These are phyloP conservation scores for Laupala kohalensis DNA, from an alignment of 1,140 invertebrate genomes.

Conservation along the genomic window DNA sequence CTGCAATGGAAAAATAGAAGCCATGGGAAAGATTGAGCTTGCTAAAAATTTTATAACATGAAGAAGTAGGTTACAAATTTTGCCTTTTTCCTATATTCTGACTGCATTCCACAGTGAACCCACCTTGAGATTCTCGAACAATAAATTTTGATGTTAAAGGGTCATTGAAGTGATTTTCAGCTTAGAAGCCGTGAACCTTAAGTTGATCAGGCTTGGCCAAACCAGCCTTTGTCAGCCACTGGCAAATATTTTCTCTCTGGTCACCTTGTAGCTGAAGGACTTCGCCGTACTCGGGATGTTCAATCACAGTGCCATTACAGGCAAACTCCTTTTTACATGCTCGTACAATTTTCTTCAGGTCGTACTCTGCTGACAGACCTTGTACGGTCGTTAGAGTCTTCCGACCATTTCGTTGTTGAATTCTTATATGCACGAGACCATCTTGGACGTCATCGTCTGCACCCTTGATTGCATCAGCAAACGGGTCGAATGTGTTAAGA, in stretches of 20 bases:
- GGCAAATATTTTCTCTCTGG: slow-evolving; percentile 89
- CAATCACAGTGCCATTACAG: slow-evolving; percentile 95
- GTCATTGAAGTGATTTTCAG: background rate
- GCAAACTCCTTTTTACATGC: slow-evolving; percentile 99
- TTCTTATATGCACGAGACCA: slow-evolving; percentile 98
- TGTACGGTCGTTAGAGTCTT: slow-evolving; percentile 99
- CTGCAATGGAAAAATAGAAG: background rate
- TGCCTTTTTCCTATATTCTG: background rate
- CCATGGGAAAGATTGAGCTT: background rate
- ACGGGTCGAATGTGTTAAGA: slow-evolving; percentile 83
- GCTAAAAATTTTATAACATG: too few relatives aligned
- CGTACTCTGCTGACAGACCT: slow-evolving; percentile 93
- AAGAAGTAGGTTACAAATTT: background rate
- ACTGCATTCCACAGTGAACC: background rate
- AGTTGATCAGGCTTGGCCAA: slow-evolving; percentile 86
- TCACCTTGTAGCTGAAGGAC: slow-evolving; percentile 98
- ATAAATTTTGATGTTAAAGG: slow-evolving; percentile 12
- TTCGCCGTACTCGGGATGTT: slow-evolving; percentile 98
- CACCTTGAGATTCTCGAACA: slow-evolving; percentile 7
- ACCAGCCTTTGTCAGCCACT: slow-evolving; percentile 85
- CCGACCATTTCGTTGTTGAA: slow-evolving; percentile 98
- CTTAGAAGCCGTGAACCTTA: slow-evolving; percentile 91
- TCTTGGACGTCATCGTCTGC: slow-evolving; percentile 94
- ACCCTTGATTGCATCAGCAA: slow-evolving; percentile 94
- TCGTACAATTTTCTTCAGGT: slow-evolving; percentile 99